These are phyloP conservation scores for Fratercula arctica DNA, from an alignment of 2,797 vertebrate genomes.

Conservation along the genomic window DNA sequence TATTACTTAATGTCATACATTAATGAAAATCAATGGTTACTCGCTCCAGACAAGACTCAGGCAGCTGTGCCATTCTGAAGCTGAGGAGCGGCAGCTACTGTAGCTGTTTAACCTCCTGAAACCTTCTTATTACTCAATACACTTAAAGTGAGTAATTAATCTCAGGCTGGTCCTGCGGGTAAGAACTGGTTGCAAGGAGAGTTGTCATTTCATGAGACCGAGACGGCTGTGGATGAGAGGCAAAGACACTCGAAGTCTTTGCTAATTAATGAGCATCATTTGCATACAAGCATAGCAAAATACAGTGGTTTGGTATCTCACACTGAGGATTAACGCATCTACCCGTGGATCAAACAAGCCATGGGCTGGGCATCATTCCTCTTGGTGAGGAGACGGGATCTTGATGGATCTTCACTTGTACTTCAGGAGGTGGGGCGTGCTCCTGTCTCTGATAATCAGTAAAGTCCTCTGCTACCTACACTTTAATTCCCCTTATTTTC, in stretches of 20 bases:
- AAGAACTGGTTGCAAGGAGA: not conserved
- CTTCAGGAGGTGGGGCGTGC: fast-evolving
- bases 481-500: not conserved
- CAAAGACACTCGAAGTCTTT: not conserved
- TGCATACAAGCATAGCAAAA: not conserved
- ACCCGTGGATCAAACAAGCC: not conserved
- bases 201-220: not conserved
- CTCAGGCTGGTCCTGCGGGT: not conserved
- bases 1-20: not conserved
- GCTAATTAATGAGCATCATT: not conserved
- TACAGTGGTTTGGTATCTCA: not conserved
- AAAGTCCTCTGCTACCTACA: not conserved
- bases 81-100: not conserved
- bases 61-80: not conserved
- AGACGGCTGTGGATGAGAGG: not conserved
- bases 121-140: not conserved
- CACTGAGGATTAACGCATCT: not conserved
- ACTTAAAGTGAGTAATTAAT: not conserved
- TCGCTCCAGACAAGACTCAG: not conserved
- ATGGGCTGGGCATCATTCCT: not conserved
- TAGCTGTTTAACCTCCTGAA: not conserved
- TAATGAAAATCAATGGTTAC: not conserved
- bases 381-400: not conserved
- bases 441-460: not conserved
- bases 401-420: not conserved